A percentile compares a stretch with the other conserved stretches of the same genome.
Evolutionary conservation across 37 sponge, comb jelly and placozoan genomes (phyloP).

Genomic region (Aplysina aerophoba): DNA sequence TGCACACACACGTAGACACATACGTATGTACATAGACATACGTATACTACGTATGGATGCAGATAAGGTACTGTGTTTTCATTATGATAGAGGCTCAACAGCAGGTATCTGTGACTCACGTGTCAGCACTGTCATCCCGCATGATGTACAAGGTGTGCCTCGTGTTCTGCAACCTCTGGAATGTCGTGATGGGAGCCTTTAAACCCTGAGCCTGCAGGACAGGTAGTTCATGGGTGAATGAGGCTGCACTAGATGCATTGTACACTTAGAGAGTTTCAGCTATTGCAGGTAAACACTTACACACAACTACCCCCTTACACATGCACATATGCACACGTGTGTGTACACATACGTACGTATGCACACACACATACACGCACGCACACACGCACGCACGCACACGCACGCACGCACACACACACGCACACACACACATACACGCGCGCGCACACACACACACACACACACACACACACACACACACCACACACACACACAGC

Average conservation of each 20-base stretch:
- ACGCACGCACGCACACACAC: background rate
- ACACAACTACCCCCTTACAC: background rate
- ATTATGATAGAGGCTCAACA: background rate
- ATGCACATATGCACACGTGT: background rate
- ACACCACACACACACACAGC: background rate
- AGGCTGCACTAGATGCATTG: background rate
- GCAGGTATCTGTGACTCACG: background rate
- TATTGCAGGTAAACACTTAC: background rate
- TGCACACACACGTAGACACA: too few relatives aligned
- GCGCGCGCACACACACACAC: background rate
- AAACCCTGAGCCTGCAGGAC: slow-evolving; percentile 79
- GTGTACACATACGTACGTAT: background rate
- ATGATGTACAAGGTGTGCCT: slow-evolving; percentile 70
- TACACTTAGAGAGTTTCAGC: background rate
- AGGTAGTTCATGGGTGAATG: background rate
- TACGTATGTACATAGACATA: too few relatives aligned
- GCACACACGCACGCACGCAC: background rate
- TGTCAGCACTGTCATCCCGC: slow-evolving; percentile 38
- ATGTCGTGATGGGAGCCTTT: slow-evolving; percentile 68
- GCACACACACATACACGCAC: background rate
- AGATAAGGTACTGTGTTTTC: background rate
- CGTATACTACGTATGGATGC: too few relatives aligned
- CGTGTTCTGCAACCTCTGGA: slow-evolving; percentile 47
- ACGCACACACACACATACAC: background rate
- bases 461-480: too few relatives aligned